phyloP scores from a whole-genome alignment of 2,113 vertebrate genomes.

The Chascanopsetta lugubris region DNA sequence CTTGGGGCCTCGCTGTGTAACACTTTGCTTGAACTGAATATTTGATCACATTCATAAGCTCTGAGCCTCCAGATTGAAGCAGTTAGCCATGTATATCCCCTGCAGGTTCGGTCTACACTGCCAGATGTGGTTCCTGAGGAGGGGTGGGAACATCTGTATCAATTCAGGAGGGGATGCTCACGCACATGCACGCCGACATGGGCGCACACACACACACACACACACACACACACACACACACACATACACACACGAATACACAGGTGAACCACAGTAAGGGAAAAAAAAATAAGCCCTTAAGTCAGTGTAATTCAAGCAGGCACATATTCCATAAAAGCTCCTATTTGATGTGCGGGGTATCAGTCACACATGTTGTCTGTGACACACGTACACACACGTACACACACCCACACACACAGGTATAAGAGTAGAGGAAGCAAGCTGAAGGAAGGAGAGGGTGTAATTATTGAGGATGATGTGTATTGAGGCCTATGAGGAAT shows the following conservation, averaged over 20 bases:
- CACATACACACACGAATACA: too few relatives aligned
- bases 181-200: neutral
- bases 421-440: conserved; percentile 55
- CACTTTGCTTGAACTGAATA: conserved; percentile 62
- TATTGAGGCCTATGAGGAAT: conserved; percentile 70
- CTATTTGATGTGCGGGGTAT: conserved; percentile 69
- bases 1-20: conserved; percentile 51
- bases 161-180: conserved; percentile 23
- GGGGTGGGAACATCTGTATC: conserved; percentile 59
- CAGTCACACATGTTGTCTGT: conserved; percentile 58
- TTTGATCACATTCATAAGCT: conserved; percentile 64
- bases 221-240: neutral
- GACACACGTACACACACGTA: conserved; percentile 1
- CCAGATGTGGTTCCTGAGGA: conserved; percentile 55
- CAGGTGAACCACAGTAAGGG: conserved; percentile 42
- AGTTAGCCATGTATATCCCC: conserved; percentile 58
- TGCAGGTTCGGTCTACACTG: conserved; percentile 51
- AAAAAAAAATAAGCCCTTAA: conserved; percentile 36
- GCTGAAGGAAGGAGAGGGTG: conserved; percentile 62
- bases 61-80: conserved; percentile 60
- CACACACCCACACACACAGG: conserved; percentile 17
- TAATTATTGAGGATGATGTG: conserved; percentile 78
- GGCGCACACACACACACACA: neutral
- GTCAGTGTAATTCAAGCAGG: conserved; percentile 66
- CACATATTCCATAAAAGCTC: conserved; percentile 66